Evolutionary conservation across 1,140 invertebrate genomes (phyloP), one percentile per base, ranked within the genome.

Genomic region (Drosophila pseudoananassae): DNA sequence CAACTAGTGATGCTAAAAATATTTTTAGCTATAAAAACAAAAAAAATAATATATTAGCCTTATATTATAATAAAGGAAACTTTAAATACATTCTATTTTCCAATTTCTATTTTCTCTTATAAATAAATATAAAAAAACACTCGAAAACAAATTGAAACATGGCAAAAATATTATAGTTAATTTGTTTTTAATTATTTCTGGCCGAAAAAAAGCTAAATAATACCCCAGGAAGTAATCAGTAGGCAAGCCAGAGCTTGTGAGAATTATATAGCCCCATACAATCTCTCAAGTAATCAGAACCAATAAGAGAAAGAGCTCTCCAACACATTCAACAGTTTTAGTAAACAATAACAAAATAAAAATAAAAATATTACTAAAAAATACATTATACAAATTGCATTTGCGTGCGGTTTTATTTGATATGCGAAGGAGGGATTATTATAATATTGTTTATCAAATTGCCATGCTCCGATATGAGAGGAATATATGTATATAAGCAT

Each of bases 391-490:
- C 45, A 43, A 70, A 58, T 58, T 51, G 46, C 36, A 70, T 71
- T 70, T 51, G 65, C 53, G 40, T 69, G 53, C 27, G 14, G n/a
- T 3, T 7, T 8, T 15, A 27, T 20, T 51, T 43, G 27, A 20
- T 51, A 46, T 71, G 45, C 17, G 4, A 38, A 17, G 31, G 5
- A 20, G 25, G 15, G 15, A 45, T 29, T 56, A 55, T 68, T 47
- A 49, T 68, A 68, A 69, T 69, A 31, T 55, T 68, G 50, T 49
- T 69, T 68, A 69, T 55, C 25, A 47, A 53, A 53, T 23, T 54
- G 14, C 20, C 12, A 54, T 2, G n/a, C 36, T 29, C 3, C 4
- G 2, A 27, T 46, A 23, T 38, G 27, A 57, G 23, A 55, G 53
- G 54, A 47, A 12, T 23, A 9, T 68, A 20, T 20, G 3, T 3